These are phyloP conservation scores for Oscheius onirici DNA, from an alignment of 2,888 invertebrate genomes.

Conservation along the genomic window DNA sequence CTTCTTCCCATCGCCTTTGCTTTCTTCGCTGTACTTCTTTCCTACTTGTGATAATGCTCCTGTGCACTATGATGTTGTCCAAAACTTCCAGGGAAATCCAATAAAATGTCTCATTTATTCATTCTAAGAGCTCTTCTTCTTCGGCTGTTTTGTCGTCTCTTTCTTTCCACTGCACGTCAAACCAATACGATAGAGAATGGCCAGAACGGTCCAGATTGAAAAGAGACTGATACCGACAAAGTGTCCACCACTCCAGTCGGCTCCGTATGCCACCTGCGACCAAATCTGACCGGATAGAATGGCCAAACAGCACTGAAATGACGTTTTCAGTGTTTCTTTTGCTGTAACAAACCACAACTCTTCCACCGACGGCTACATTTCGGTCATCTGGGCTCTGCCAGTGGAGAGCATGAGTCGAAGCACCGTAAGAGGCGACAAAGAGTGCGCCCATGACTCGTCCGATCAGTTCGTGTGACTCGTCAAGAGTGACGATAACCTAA, in stretches of 20 bases:
- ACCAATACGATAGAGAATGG: conserved; percentile 58
- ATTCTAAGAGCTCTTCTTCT: conserved; percentile 16
- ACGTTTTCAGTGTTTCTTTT: too few relatives aligned
- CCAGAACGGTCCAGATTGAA: conserved; percentile 66
- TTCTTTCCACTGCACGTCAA: not conserved
- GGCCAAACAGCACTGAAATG: conserved; percentile 60
- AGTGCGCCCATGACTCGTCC: conserved; percentile 69
- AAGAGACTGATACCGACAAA: conserved; percentile 70
- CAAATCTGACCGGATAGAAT: conserved; percentile 69
- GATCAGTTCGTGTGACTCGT: conserved; percentile 63
- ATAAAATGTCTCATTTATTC: conserved; percentile 18
- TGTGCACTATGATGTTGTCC: too few relatives aligned
- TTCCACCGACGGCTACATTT: conserved; percentile 59
- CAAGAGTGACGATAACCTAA: conserved; percentile 64
- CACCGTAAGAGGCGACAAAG: conserved; percentile 58
- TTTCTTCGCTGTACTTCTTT: not conserved
- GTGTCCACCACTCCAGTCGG: conserved; percentile 66
- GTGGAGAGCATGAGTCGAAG: conserved; percentile 60
- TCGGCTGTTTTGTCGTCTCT: not conserved
- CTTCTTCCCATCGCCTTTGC: conserved; percentile 8
- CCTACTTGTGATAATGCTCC: too few relatives aligned
- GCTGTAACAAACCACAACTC: conserved; percentile 54
- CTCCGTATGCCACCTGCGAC: conserved; percentile 65
- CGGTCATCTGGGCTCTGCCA: conserved; percentile 62
- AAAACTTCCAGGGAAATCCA: too few relatives aligned